Base-by-base conservation (phyloP, 2,888 invertebrate genomes). In the Seira ritae region DNA sequence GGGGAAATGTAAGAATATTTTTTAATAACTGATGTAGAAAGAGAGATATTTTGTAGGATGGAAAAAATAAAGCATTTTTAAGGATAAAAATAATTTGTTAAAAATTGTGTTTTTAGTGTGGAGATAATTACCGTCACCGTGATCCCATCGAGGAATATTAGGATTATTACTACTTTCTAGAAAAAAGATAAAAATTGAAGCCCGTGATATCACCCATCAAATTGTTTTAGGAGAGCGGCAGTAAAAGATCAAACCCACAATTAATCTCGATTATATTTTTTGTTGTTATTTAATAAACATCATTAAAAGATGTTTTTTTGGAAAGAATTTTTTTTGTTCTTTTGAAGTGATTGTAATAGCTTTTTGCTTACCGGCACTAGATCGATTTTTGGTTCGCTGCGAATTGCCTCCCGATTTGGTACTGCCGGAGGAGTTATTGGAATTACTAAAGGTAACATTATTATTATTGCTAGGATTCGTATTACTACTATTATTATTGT, bases 371-470 rank as follows among this genome's bases (percentile, higher is more conserved):
- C 89, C 89, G 84, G 89, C 89, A 87, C 89, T 89, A 55, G 88
- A 87, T 86, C 89, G 87, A 84, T 86, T 87, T 87, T 89, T 88
- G 84, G 87, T 87, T 84, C 88, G 83, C 82, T 86, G 86, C 23
- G 87, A 86, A 84, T 87, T 88, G 66, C 80, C 70, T 20, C 87
- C 85, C 75, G 86, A 84, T 78, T 86, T 87, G 62, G 84, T 86
- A 55, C 12, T 55, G 66, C 82, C 80, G 75, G 88, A 87, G 74
- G 86, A 86, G 76, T 81, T 84, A 86, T 88, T 86, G 70, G 87
- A 87, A 86, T 86, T 87, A 42, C 65, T 73, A 73, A 73, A 77
- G 77, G 76, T 73, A 83, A 83, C 77, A 67, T 75, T 81, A 66
- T 76, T 76, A 78, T 78, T 83, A 73, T 73, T 83, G 72, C 60